Base-by-base conservation (phyloP, 2,888 invertebrate species). In the Apotomis turbidana region DNA sequence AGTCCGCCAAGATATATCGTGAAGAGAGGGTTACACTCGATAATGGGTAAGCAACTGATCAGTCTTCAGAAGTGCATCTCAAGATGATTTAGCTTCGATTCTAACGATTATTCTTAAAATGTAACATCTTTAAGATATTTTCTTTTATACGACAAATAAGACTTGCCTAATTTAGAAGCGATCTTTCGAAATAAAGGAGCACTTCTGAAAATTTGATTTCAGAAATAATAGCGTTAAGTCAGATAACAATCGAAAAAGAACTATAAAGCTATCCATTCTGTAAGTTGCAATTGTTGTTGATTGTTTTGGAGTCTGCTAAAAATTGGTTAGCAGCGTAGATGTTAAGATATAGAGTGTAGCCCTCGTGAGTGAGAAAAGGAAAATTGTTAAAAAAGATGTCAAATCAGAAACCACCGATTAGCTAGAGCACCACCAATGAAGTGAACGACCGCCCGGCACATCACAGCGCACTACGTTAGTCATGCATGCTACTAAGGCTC, bases 401-500 rank as follows among this genome's bases (percentile, higher is more conserved):
- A 60, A 58, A 57, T 52, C 51, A 27, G 9, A 62, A 71, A 68
- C 57, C 67, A 68, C 57, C 44, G 57, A 68, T 67, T 68, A 71
- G 67, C 61, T 58, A 68, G 10, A 44, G 61, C 55, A 71, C 61
- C 71, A 71, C 71, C 71, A 62, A 61, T 61, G 52, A 54, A 71
- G 60, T 52, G 57, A 64, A 55, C 61, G 27, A 27, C 1, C 55
- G 51, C 60, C 59, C 38, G 59, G 44, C 59, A 44, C 59, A 59
- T 66, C 63, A 59, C 71, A 46, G 64, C 66, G 49, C 10, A 46
- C 67, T 71, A 71, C 41, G 71, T 68, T 68, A 68, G 61, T 52
- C 71, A 71, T 71, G 71, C 71, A 71, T 64, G 55, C 44, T 64
- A 64, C 15, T 64, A 66, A 55, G 57, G 55, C 66, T 46, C 66